Conservation (phyloP, 1,140 invertebrate genomes). For the Mya arenaria region DNA sequence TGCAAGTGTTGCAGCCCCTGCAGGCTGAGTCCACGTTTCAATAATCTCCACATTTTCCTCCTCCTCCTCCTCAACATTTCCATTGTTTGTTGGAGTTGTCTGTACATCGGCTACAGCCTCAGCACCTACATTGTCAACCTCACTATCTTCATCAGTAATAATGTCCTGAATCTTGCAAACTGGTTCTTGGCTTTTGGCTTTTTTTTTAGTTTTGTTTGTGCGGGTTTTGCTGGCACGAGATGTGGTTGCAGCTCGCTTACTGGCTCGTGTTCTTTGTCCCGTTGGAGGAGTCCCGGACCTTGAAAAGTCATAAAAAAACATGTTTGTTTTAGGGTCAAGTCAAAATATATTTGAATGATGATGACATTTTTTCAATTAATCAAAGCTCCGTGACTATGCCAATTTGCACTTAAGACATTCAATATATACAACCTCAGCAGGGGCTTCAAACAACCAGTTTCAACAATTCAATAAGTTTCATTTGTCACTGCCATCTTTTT, state of each 20-base stretch:
- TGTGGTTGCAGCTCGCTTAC: slow-evolving; percentile 33
- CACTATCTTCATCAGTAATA: not conserved
- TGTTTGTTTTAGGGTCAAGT: too few species aligned
- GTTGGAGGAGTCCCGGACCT: not conserved
- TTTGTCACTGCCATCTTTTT: too few species aligned
- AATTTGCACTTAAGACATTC: too few species aligned
- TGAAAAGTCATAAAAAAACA: too few species aligned
- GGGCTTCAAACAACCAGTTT: too few species aligned
- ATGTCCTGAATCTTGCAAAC: slow-evolving; percentile 1
- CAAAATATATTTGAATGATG: not conserved
- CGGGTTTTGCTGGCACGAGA: slow-evolving; percentile 7
- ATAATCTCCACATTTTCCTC: not conserved
- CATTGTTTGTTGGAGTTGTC: not conserved
- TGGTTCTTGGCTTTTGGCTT: slow-evolving; percentile 32
- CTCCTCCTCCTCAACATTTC: not conserved
- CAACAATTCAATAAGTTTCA: too few species aligned
- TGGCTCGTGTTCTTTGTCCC: slow-evolving; percentile 5
- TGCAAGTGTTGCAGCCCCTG: not conserved
- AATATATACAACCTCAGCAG: too few species aligned
- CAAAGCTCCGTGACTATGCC: too few species aligned
- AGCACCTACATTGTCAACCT: not conserved
- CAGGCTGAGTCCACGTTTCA: slow-evolving; percentile 14
- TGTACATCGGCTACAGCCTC: not conserved
- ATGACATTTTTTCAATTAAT: too few species aligned
- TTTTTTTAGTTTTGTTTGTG: not conserved